These are phyloP conservation scores for Saccostrea cuccullata DNA, from an alignment of 1,140 invertebrate genomes.

Conservation along the genomic window DNA sequence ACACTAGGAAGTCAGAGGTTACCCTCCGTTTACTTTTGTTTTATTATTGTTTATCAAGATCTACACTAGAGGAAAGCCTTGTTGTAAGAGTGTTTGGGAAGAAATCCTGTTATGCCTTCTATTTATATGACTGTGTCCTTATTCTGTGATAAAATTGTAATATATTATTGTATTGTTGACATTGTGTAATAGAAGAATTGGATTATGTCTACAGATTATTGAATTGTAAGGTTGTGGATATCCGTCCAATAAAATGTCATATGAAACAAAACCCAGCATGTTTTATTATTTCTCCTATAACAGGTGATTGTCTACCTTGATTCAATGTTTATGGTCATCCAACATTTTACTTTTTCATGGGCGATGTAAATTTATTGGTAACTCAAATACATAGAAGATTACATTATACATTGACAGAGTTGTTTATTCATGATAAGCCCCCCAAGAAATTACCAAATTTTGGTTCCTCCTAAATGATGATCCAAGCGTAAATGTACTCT, in stretches of 20 bases:
- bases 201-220: background rate
- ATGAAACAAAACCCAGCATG: background rate
- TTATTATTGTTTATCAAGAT: background rate
- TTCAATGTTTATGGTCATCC: no score
- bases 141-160: slow-evolving; percentile 3
- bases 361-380: no score
- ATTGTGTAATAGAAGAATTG: background rate
- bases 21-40: background rate
- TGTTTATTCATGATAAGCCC: no score
- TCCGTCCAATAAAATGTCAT: slow-evolving; percentile 26
- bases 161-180: background rate
- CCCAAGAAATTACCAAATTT: no score
- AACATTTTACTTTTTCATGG: no score
- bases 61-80: background rate
- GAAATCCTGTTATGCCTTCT: background rate
- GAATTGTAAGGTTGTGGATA: slow-evolving; percentile 21
- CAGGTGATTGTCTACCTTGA: background rate
- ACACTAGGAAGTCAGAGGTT: background rate
- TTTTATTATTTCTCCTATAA: background rate
- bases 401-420: no score
- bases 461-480: no score
- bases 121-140: slow-evolving; percentile 17
- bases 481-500: no score
- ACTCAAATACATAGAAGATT: no score
- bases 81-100: background rate